Conservation (phyloP, 2,113 vertebrate species). For the Ceratotherium simum region DNA sequence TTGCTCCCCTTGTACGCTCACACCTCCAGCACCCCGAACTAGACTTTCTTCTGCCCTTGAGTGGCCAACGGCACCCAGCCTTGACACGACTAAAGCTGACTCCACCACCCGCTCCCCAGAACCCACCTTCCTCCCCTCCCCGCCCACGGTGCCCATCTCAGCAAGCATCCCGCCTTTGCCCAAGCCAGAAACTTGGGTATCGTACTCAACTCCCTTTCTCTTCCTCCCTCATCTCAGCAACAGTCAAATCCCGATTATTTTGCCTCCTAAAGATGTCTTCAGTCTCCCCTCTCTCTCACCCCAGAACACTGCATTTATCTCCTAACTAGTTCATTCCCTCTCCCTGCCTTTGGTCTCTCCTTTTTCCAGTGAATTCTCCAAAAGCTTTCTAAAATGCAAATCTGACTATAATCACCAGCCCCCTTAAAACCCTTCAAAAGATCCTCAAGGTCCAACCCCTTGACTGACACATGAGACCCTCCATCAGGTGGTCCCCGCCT, state of each 20-base stretch:
- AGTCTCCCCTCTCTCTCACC: neutral
- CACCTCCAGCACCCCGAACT: neutral
- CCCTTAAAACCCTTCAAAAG: neutral
- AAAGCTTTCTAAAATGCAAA: constrained; percentile 51
- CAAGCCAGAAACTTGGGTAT: neutral
- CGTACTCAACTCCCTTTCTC: neutral
- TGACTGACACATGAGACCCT: neutral
- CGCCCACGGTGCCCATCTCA: accelerated
- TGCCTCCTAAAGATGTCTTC: neutral
- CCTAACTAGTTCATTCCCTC: neutral
- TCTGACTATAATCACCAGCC: neutral
- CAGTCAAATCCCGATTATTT: neutral
- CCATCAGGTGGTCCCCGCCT: neutral
- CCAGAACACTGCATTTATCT: neutral
- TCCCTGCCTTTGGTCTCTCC: neutral
- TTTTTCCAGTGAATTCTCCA: constrained; percentile 37
- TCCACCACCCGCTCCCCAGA: too few relatives aligned
- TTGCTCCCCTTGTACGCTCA: neutral
- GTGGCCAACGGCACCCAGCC: neutral
- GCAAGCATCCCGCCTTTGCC: neutral
- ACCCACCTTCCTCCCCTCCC: neutral
- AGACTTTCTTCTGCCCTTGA: neutral
- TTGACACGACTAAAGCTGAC: too few relatives aligned
- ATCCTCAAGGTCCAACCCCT: neutral
- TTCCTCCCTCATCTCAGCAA: neutral